Evolutionary conservation across 2,113 vertebrate genomes (phyloP).

Genomic region (Pterocles orientalis): DNA sequence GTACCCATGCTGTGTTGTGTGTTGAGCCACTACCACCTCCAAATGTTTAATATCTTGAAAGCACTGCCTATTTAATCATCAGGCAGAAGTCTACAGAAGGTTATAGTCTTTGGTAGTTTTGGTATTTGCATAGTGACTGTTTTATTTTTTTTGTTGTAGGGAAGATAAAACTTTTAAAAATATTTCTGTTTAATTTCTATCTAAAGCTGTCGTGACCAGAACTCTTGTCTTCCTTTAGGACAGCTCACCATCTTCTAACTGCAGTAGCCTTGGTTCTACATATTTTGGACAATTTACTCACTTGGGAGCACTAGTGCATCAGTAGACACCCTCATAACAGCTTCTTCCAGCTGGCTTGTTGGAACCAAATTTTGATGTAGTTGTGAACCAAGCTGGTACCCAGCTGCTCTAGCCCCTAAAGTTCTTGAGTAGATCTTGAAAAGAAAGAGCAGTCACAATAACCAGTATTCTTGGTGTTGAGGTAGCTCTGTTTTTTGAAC

Average conservation of each 20-base stretch:
- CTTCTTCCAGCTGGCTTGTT: neutral
- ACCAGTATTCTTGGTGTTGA: neutral
- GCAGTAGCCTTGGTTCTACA: neutral
- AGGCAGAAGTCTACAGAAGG: neutral
- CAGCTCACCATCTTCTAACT: neutral
- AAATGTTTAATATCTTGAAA: neutral
- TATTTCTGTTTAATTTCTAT: neutral
- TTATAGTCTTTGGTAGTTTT: neutral
- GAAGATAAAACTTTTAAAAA: neutral
- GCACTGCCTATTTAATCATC: neutral
- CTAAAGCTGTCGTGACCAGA: neutral
- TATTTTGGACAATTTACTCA: neutral
- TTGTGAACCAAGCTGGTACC: neutral
- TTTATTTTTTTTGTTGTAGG: neutral
- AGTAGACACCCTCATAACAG: neutral
- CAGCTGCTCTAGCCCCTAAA: neutral
- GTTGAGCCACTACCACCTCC: accelerated
- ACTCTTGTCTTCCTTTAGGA: neutral
- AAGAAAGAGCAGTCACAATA: neutral
- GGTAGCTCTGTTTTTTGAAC: neutral
- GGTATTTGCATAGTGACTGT: neutral
- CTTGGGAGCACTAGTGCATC: neutral
- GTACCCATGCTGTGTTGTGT: neutral
- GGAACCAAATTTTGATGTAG: neutral
- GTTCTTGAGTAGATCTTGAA: neutral